Conservation (phyloP, 2,113 vertebrate species). For the Crotophaga sulcirostris region DNA sequence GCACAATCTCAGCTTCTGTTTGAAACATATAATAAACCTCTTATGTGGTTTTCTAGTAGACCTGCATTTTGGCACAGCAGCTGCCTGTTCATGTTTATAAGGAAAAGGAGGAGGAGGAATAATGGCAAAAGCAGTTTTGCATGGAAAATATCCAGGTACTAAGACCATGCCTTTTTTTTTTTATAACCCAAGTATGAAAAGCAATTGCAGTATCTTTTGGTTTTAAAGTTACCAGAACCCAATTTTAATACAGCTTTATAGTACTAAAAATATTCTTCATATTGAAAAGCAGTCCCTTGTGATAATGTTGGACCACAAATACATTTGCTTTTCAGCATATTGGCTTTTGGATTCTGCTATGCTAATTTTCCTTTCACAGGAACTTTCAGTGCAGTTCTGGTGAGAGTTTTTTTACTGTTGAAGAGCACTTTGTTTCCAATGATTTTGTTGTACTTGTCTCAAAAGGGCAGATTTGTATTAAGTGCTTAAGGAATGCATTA, state of each 20-base stretch:
- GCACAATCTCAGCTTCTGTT: background rate
- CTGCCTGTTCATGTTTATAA: background rate
- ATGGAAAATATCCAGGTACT: background rate
- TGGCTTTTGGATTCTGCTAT: background rate
- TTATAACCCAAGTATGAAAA: background rate
- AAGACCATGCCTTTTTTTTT: background rate
- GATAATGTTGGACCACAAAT: background rate
- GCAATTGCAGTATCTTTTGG: background rate
- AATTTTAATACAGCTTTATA: background rate
- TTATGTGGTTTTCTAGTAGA: constrained; percentile 28
- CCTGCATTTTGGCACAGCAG: constrained; percentile 35
- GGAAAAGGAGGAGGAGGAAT: background rate
- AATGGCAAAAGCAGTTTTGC: constrained; percentile 11
- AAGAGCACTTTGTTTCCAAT: background rate
- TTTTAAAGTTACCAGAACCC: background rate
- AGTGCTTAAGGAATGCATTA: background rate
- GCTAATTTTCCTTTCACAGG: background rate
- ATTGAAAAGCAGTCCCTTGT: background rate
- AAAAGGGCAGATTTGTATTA: background rate
- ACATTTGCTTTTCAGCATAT: background rate
- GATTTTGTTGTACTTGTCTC: background rate
- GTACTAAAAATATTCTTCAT: background rate
- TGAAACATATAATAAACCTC: constrained; percentile 1
- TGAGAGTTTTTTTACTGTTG: background rate
- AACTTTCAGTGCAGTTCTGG: background rate